phyloP scores from a whole-genome alignment of 2,888 invertebrate genomes.

The Frankliniella fusca region DNA sequence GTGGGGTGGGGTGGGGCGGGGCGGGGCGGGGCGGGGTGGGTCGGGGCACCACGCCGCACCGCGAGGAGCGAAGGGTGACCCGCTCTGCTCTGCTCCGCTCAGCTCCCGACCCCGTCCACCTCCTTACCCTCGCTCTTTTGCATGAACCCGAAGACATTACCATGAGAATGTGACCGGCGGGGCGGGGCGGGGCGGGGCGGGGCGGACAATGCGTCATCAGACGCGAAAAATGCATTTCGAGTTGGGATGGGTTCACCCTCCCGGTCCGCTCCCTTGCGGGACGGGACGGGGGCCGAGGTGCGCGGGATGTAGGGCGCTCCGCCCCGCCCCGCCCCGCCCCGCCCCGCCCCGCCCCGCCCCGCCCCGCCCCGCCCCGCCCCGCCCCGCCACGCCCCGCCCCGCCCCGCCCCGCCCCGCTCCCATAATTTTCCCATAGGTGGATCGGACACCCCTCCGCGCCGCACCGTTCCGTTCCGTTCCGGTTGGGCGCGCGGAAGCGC shows the following conservation, averaged over 20 bases:
- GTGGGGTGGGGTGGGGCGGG: background rate
- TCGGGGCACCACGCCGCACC: background rate
- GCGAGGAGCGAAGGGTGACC: background rate
- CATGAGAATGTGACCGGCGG: background rate
- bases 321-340: background rate
- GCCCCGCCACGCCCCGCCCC: background rate
- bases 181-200: background rate
- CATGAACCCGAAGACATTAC: background rate
- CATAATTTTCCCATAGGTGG: no score
- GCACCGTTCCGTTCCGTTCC: no score
- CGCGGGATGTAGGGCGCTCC: background rate
- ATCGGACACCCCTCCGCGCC: no score
- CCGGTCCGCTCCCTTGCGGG: background rate
- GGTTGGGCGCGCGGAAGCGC: no score
- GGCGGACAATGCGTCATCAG: conserved; percentile 7
- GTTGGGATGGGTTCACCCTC: background rate
- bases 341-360: background rate
- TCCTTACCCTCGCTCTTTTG: background rate
- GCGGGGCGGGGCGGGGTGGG: background rate
- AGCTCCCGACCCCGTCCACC: background rate
- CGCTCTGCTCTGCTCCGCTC: background rate
- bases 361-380: background rate
- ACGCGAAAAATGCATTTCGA: background rate
- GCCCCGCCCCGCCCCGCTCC: background rate
- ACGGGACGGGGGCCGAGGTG: background rate